phyloP scores from a whole-genome alignment of 2,113 vertebrate genomes.

The Mesembrinibis cayennensis region DNA sequence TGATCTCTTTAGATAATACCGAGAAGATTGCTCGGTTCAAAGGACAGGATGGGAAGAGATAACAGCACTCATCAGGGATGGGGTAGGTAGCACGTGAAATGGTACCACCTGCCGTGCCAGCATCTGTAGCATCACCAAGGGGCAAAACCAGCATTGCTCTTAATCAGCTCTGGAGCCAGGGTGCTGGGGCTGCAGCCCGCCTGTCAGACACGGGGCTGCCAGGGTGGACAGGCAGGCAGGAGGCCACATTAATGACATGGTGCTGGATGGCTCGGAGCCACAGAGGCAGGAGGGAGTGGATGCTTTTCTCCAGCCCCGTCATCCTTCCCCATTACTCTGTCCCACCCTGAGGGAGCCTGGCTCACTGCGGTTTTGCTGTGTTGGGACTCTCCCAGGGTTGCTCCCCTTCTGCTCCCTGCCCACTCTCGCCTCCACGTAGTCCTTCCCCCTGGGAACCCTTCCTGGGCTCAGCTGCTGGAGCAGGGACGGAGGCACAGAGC shows the following conservation, averaged over 20 bases:
- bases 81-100: background rate
- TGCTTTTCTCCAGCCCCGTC: background rate
- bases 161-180: background rate
- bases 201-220: background rate
- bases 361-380: accelerated
- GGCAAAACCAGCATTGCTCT: background rate
- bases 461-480: background rate
- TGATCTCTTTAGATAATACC: background rate
- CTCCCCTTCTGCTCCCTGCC: background rate
- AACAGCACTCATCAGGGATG: background rate
- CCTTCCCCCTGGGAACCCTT: background rate
- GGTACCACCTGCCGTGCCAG: background rate
- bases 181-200: background rate
- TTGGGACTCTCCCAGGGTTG: background rate
- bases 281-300: background rate
- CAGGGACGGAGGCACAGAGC: background rate
- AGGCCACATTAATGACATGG: accelerated
- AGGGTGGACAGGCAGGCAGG: background rate
- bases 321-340: background rate
- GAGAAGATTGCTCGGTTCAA: background rate
- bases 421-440: background rate
- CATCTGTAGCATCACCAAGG: background rate
- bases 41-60: background rate
- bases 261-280: background rate
- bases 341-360: background rate